These are phyloP conservation scores for Drosophila stalkeri DNA, from an alignment of 2,888 invertebrate genomes.

Conservation along the genomic window DNA sequence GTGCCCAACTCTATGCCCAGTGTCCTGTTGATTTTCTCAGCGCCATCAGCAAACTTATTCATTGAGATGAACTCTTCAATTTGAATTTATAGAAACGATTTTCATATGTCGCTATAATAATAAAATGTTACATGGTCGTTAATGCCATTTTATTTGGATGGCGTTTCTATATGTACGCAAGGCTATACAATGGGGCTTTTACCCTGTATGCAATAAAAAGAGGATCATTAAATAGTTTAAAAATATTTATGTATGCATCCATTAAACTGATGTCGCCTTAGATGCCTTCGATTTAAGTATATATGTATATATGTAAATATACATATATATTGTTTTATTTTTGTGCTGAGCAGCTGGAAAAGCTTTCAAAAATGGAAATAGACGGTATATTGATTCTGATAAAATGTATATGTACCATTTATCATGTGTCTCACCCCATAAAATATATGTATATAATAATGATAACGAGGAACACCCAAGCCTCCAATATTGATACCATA, in stretches of 20 bases:
- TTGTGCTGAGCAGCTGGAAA: background rate
- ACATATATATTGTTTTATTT: background rate
- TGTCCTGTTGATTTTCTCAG: constrained; percentile 71
- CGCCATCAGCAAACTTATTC: constrained; percentile 61
- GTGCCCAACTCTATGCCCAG: constrained; percentile 69
- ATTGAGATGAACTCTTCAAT: constrained; percentile 16
- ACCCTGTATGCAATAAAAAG: background rate
- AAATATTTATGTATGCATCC: no score
- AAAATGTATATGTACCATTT: no score
- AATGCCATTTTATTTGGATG: background rate
- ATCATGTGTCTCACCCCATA: background rate
- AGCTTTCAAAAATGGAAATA: no score
- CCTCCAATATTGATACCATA: no score
- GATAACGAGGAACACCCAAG: background rate
- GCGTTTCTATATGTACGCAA: background rate
- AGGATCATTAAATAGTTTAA: background rate
- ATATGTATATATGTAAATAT: no score
- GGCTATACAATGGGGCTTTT: background rate
- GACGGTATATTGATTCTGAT: no score
- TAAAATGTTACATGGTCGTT: background rate
- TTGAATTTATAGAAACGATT: constrained; percentile 6
- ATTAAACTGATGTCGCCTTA: background rate
- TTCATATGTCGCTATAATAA: background rate
- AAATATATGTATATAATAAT: background rate
- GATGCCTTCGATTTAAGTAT: background rate